A percentile compares a stretch with the other conserved stretches of the same genome.
Conservation (phyloP, 2,113 vertebrate species). For the Grammomys dolichurus region DNA sequence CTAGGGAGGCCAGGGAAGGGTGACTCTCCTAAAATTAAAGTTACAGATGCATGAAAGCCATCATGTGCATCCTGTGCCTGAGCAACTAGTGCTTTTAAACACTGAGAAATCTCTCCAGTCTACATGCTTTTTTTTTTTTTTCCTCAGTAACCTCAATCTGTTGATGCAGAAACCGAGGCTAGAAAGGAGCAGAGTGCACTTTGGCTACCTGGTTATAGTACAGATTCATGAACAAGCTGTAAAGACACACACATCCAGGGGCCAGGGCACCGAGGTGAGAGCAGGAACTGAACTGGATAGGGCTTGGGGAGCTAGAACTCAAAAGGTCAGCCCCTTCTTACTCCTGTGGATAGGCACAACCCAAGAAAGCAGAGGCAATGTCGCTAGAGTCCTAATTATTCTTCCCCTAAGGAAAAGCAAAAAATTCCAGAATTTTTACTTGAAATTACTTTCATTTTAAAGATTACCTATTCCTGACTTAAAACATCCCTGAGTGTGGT, state of each 20-base stretch:
- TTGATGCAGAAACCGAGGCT: not conserved
- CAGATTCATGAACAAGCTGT: not conserved
- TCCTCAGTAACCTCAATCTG: not conserved
- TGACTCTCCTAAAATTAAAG: not conserved
- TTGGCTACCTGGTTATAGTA: not conserved
- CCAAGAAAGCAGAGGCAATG: not conserved
- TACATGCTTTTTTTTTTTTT: too few species aligned
- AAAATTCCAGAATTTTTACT: constrained; percentile 34
- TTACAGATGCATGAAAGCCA: not conserved
- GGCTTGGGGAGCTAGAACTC: not conserved
- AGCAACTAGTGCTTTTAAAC: too few species aligned
- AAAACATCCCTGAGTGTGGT: not conserved
- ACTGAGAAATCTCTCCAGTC: not conserved
- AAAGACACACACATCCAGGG: not conserved
- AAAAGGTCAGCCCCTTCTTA: not conserved
- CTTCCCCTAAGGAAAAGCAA: constrained; percentile 27
- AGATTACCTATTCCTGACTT: not conserved
- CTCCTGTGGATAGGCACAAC: not conserved
- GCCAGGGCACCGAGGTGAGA: not conserved
- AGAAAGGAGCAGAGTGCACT: not conserved
- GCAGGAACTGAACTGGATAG: not conserved
- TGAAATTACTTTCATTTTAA: constrained; percentile 24
- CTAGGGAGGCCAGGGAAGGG: too few species aligned
- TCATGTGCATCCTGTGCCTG: not conserved
- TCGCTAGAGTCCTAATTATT: not conserved